These are phyloP conservation scores for Magallana nippona DNA, from an alignment of 2,888 invertebrate species.

Conservation along the genomic window DNA sequence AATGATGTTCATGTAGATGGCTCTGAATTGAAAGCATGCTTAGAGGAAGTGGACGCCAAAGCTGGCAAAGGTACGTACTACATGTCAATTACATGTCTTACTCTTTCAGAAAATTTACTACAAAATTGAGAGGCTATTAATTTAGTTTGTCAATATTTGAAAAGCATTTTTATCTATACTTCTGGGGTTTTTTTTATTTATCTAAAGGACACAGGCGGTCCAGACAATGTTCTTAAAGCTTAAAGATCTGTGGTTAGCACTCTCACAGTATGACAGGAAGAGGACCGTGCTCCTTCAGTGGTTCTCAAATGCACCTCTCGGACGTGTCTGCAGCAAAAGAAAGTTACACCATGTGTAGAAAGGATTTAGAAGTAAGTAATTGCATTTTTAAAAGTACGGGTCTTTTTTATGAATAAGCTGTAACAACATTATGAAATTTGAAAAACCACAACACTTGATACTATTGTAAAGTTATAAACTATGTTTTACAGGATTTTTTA, in stretches of 20 bases:
- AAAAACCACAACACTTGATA: neutral
- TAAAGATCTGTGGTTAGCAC: constrained; percentile 29
- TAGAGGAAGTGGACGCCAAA: too few relatives aligned
- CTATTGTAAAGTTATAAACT: neutral
- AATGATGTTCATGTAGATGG: too few relatives aligned
- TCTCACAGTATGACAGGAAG: constrained; percentile 44
- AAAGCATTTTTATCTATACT: too few relatives aligned
- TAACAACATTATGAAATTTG: neutral
- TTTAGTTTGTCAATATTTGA: too few relatives aligned
- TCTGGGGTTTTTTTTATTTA: neutral
- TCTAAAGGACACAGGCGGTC: constrained; percentile 37
- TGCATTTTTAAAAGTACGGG: neutral
- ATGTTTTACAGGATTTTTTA: neutral
- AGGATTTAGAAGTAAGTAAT: constrained; percentile 41
- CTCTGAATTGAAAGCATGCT: too few relatives aligned
- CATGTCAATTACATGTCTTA: too few relatives aligned
- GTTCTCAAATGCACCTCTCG: constrained; percentile 37
- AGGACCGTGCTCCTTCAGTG: constrained; percentile 41
- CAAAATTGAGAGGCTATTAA: too few relatives aligned
- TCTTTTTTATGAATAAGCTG: neutral
- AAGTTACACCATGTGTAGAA: constrained; percentile 46
- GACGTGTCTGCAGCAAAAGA: constrained; percentile 43
- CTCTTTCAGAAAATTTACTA: too few relatives aligned
- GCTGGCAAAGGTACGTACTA: too few relatives aligned
- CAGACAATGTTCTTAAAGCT: constrained; percentile 42